A percentile compares a stretch with the other conserved stretches of the same genome.
phyloP scores from a whole-genome alignment of 1,140 invertebrate genomes.

The Mycetomoellerius zeteki region DNA sequence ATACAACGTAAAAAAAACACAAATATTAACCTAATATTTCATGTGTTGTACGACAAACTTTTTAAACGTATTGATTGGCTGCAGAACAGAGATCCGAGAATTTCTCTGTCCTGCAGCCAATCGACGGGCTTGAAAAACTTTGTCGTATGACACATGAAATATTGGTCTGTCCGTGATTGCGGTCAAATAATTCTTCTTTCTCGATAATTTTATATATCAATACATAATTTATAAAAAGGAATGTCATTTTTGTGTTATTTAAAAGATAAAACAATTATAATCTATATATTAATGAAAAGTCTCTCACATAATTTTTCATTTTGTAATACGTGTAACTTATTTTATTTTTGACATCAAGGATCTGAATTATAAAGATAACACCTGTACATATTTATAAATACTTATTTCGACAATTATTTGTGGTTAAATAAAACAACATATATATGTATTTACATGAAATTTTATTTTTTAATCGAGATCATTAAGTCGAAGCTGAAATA shows the following conservation, averaged over 20 bases:
- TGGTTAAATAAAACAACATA: neutral
- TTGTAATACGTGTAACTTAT: neutral
- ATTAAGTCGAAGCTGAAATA: neutral
- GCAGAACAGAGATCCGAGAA: no score
- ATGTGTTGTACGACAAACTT: no score
- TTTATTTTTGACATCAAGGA: neutral
- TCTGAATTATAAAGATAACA: constrained; percentile 13
- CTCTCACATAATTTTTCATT: neutral
- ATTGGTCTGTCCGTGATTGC: neutral
- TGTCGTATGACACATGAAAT: no score
- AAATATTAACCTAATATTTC: no score
- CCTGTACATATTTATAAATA: neutral
- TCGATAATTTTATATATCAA: neutral
- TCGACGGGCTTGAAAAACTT: no score
- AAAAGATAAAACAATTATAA: neutral
- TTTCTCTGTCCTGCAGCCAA: no score
- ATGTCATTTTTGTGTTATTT: neutral
- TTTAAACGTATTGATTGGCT: no score
- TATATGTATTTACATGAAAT: neutral
- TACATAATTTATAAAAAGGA: constrained; percentile 5
- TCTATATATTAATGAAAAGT: constrained; percentile 7
- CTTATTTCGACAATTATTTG: constrained; percentile 12
- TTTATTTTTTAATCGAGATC: constrained; percentile 19
- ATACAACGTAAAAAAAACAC: neutral
- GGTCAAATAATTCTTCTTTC: neutral